Conservation (phyloP, 2,113 vertebrate species). For the Galbula dea region DNA sequence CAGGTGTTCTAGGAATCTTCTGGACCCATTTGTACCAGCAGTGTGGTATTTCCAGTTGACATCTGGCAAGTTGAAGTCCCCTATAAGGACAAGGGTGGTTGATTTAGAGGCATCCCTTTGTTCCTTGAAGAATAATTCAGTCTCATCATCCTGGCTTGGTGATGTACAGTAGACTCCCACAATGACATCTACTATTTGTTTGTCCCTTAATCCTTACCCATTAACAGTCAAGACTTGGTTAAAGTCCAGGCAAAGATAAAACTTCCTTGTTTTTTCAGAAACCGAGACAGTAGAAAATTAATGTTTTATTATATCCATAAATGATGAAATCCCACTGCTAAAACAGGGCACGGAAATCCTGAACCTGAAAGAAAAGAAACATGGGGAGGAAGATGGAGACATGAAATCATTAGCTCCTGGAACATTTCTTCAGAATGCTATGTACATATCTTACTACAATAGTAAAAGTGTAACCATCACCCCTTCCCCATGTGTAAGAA, state of each 20-base stretch:
- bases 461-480: not conserved
- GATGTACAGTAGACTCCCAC: too few relatives aligned
- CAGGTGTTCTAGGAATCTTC: too few relatives aligned
- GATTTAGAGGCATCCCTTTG: too few relatives aligned
- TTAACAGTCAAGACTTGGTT: not conserved
- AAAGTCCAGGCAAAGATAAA: not conserved
- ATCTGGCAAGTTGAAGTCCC: too few relatives aligned
- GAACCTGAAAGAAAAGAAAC: slow-evolving; percentile 73
- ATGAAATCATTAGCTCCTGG: not conserved
- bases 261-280: slow-evolving; percentile 17
- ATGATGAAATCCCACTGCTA: slow-evolving; percentile 83
- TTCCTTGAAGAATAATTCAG: too few relatives aligned
- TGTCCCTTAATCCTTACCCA: too few relatives aligned
- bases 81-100: too few relatives aligned
- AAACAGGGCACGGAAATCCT: slow-evolving; percentile 81
- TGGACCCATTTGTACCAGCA: too few relatives aligned
- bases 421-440: not conserved
- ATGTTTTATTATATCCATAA: slow-evolving; percentile 73
- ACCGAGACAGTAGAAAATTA: not conserved
- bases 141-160: too few relatives aligned
- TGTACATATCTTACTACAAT: not conserved
- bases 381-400: not conserved
- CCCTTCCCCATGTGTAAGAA: not conserved
- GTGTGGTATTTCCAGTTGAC: too few relatives aligned
- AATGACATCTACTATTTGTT: too few relatives aligned